Conservation (phyloP, 2,113 vertebrate species). For the Cygnus atratus region DNA sequence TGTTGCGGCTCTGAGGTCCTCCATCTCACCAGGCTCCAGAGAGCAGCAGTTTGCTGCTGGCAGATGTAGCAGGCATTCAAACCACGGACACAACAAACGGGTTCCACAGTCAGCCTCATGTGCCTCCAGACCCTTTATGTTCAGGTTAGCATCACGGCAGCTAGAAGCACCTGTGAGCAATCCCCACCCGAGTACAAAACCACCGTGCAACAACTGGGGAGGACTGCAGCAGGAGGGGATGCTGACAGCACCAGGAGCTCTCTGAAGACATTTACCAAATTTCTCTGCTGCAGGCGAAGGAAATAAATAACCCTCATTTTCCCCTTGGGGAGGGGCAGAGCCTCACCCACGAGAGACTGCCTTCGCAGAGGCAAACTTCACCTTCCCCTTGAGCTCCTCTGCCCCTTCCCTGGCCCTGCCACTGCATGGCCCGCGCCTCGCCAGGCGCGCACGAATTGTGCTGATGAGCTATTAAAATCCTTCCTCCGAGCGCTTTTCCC, state of each 20-base stretch:
- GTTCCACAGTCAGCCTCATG: rapidly evolving
- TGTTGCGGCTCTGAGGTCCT: background rate
- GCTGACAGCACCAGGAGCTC: background rate
- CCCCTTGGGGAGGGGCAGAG: background rate
- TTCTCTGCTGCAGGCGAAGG: background rate
- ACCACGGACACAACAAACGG: rapidly evolving
- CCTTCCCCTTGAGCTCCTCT: background rate
- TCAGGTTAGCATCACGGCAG: too few species aligned
- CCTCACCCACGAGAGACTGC: background rate
- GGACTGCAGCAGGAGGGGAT: background rate
- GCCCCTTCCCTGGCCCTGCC: background rate
- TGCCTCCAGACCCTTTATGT: background rate
- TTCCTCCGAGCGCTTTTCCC: slow-evolving; percentile 62
- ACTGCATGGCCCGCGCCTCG: background rate
- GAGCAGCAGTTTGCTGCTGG: background rate
- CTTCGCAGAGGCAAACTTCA: background rate
- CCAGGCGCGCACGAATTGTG: slow-evolving; percentile 59
- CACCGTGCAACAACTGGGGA: rapidly evolving
- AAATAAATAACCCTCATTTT: background rate
- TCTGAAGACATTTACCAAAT: background rate
- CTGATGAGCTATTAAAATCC: slow-evolving; percentile 59
- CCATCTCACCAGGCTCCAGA: background rate
- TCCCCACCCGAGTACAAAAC: rapidly evolving
- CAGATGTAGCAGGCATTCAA: rapidly evolving
- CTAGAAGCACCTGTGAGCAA: rapidly evolving